Base-by-base conservation (phyloP, 1,140 invertebrate genomes). In the Penaeus indicus region DNA sequence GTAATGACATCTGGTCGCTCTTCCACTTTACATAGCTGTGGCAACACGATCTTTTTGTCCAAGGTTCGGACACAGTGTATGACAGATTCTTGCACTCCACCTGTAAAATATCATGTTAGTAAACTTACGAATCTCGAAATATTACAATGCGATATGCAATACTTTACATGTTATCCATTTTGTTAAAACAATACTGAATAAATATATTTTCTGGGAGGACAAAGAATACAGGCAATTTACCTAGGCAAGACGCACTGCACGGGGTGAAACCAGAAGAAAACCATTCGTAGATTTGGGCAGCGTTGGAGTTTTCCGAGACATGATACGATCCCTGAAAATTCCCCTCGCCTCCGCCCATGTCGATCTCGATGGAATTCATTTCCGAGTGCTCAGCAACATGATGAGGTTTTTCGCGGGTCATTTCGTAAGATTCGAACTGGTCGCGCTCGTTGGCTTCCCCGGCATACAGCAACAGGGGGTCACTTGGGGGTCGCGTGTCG, bases 211-310 rank as follows among this genome's bases (percentile, higher is more conserved):
- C n/a, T 19, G 25, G 16, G 18, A 75, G 0, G 25, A 72, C 22
- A 78, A 4, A 10, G 3, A 54, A n/a, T 27, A 61, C 21, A 19
- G 32, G 25, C n/a, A 22, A 60, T 82, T 85, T 98, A 92, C 98
- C 98, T 5, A 99, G 94, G 93, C 98, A 99, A 75, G 97, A 97
- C 1, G 97, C 97, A 92, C 97, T 98, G 93, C 98, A 99, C 88
- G 96, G 96, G 1, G 97, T 98, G 91, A 94, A 94, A 18, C 94
- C 94, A n/a, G 92, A 91, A 16, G 92, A 92, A 78, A 93, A 92
- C 94, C 94, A 95, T 18, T 92, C 92, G 88, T 93, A 94, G 27
- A 60, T 83, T 18, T 86, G 61, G 47, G 64, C 67, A 22, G 11
- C 25, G 21, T 77, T n/a, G 21, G 72, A 83, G 3, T 78, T 82